Evolutionary conservation across 1,140 invertebrate species (phyloP).

Genomic region (Lucilia sericata): DNA sequence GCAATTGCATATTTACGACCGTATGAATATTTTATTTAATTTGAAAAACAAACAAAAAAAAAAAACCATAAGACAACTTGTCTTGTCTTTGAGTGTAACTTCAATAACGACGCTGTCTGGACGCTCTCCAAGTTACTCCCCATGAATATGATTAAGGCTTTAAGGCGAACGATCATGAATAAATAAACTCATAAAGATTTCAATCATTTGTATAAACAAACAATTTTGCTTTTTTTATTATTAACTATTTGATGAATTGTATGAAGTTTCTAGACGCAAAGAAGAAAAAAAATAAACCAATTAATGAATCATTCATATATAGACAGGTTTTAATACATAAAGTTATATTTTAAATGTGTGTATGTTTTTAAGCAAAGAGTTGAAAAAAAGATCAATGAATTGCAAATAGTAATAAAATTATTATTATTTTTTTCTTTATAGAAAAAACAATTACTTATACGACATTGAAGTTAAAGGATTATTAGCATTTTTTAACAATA

Average conservation of each 20-base stretch:
- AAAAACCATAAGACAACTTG: too few species aligned
- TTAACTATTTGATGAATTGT: neutral
- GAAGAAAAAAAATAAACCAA: neutral
- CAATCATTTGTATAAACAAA: neutral
- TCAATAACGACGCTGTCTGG: constrained; percentile 13
- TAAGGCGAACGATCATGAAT: neutral
- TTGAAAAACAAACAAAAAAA: too few species aligned
- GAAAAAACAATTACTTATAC: too few species aligned
- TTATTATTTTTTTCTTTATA: too few species aligned
- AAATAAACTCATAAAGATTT: neutral
- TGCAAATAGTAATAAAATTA: neutral
- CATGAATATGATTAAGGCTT: neutral
- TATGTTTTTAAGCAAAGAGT: too few species aligned
- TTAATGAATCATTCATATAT: neutral
- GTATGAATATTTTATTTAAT: neutral
- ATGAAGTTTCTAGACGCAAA: neutral
- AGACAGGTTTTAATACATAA: neutral
- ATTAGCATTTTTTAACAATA: too few species aligned
- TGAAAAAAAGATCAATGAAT: neutral
- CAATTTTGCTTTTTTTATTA: neutral
- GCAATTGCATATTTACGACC: neutral
- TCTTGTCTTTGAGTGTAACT: neutral
- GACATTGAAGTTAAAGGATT: too few species aligned
- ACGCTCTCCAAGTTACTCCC: too few species aligned
- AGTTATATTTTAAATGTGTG: too few species aligned